phyloP scores from a whole-genome alignment of 2,888 invertebrate genomes.

The Netelia virgata region DNA sequence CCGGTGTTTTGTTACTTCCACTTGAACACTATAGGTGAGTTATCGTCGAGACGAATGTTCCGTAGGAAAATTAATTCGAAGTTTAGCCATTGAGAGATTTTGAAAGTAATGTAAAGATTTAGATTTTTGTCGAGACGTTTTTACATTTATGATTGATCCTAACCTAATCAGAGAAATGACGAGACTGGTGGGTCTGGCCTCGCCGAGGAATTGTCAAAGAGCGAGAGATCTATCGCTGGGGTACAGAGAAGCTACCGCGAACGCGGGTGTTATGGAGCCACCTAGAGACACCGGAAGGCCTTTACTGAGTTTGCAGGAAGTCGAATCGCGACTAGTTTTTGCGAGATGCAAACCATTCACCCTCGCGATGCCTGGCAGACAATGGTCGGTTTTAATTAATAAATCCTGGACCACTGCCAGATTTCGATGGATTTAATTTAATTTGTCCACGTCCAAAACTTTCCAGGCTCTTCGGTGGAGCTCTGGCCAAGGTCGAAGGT shows the following conservation, averaged over 20 bases:
- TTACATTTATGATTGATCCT: neutral
- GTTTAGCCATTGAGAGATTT: too few relatives aligned
- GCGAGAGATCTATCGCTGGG: conserved; percentile 82
- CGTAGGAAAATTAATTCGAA: neutral
- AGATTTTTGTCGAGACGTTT: too few relatives aligned
- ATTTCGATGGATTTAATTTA: too few relatives aligned
- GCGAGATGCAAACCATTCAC: conserved; percentile 96
- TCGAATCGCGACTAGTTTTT: conserved; percentile 95
- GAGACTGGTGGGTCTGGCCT: conserved; percentile 81
- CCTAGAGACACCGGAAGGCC: conserved; percentile 92
- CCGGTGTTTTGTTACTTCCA: conserved; percentile 93
- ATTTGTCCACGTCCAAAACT: too few relatives aligned
- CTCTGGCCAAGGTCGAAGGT: conserved; percentile 93
- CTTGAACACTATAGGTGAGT: conserved; percentile 90
- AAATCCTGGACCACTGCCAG: too few relatives aligned
- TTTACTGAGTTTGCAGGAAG: conserved; percentile 92
- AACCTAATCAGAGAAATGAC: conserved; percentile 81
- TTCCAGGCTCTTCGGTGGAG: conserved; percentile 91
- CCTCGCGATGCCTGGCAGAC: conserved; percentile 92
- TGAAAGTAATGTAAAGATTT: neutral
- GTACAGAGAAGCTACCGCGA: conserved; percentile 93
- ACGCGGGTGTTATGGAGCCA: conserved; percentile 94
- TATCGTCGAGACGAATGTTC: neutral
- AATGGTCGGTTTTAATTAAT: conserved; percentile 87
- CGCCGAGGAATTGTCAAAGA: conserved; percentile 81